Conservation (phyloP, 2,888 invertebrate species). For the Acholoe squamosa region DNA sequence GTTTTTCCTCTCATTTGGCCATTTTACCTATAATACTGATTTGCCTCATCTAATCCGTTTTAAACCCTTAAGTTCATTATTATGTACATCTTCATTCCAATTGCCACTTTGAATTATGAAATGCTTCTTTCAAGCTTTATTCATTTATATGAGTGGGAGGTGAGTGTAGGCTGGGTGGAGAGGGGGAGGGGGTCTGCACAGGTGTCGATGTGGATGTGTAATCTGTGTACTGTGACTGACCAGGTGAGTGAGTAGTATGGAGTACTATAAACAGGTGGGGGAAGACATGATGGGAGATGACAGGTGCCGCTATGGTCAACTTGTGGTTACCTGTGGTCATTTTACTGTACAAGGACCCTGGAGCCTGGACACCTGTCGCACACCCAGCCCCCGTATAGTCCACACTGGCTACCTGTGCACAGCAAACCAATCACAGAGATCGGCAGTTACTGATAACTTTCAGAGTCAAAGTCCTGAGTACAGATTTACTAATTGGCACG, state of each 20-base stretch:
- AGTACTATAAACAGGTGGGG: background rate
- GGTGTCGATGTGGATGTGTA: background rate
- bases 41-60: too few relatives aligned
- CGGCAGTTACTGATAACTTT: too few relatives aligned
- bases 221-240: slow-evolving; percentile 9
- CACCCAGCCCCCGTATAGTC: background rate
- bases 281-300: background rate
- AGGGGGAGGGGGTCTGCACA: background rate
- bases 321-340: slow-evolving; percentile 26
- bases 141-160: background rate
- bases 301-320: slow-evolving; percentile 39
- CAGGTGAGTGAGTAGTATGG: background rate
- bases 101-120: too few relatives aligned
- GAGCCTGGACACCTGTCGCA: background rate
- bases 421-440: background rate
- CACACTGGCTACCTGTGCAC: slow-evolving; percentile 15
- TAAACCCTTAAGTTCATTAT: too few relatives aligned
- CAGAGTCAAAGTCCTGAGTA: too few relatives aligned
- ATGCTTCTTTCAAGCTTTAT: background rate
- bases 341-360: background rate
- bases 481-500: too few relatives aligned
- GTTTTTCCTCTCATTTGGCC: too few relatives aligned
- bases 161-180: background rate
- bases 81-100: too few relatives aligned
- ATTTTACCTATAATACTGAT: too few relatives aligned